Base-by-base conservation (phyloP, 2,113 vertebrate species). In the Dasyprocta punctata region DNA sequence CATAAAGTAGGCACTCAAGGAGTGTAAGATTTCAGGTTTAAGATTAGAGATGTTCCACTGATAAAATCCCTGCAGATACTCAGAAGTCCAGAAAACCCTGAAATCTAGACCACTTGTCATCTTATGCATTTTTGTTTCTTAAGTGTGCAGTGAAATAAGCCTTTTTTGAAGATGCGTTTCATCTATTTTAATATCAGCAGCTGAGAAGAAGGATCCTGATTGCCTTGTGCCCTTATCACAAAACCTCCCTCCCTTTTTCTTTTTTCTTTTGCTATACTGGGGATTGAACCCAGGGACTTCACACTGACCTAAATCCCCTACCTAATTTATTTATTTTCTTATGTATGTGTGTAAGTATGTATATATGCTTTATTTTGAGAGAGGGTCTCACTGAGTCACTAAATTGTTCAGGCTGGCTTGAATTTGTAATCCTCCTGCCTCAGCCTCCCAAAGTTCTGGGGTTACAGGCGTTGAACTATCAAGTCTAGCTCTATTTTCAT, bases 91-190 rank as follows among this genome's bases (percentile, higher is more conserved):
- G 71, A 28, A 78, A 78, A 30, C 24, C 9, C 41, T 73, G 54
- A 89, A 89, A 52, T 89, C 9, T n/a, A 61, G 86, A 87, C 47
- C 60, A 47, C 0, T 49, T 60, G 30, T 4, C 13, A 13, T 41
- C 33, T 30, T 36, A 73, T 22, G 28, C 13, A 73, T 52, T 61
- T 88, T 54, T 90, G 26, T 80, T 41, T 97, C 84, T 73, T 80
- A 78, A 83, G 60, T 87, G 86, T 96, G 47, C 86, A 61, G 67
- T 94, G 33, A 86, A 83, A 67, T 75, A 77, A 87, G 80, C 7
- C 22, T 38, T 33, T 60, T 71, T 54, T 26, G 28, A 52, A 88
- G 80, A 41, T 71, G 14, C 44, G 28, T 47, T 28, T 20, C 75
- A 49, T 54, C 49, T 93, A 28, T 61, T 80, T 28, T 89, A 83